These are phyloP conservation scores for Pangasius larnaudii DNA, from an alignment of 2,797 vertebrate genomes.

Conservation along the genomic window DNA sequence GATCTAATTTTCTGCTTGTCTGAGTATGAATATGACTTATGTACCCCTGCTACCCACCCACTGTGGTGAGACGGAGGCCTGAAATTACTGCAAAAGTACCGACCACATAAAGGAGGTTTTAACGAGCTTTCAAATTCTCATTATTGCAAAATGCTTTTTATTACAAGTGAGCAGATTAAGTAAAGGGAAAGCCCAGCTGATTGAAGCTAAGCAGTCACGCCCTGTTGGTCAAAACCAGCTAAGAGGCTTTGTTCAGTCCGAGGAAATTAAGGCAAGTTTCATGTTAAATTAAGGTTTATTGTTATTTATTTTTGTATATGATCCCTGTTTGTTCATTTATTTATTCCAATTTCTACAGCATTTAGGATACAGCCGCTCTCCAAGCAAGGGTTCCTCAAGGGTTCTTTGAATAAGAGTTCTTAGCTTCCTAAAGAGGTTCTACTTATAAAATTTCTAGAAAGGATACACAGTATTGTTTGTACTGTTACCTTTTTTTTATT, in stretches of 20 bases:
- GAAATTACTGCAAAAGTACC: conserved; percentile 54
- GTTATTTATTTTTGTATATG: neutral
- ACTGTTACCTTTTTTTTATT: neutral
- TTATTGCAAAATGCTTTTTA: conserved; percentile 55
- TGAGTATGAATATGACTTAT: conserved; percentile 78
- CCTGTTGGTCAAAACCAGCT: conserved; percentile 17
- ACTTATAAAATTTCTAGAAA: neutral
- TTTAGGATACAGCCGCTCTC: neutral
- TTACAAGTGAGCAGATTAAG: conserved; percentile 51
- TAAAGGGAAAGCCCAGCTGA: conserved; percentile 39
- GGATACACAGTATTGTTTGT: neutral
- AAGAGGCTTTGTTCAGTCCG: neutral
- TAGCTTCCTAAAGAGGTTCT: neutral
- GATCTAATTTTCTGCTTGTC: conserved; percentile 84
- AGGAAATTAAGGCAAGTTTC: conserved; percentile 15
- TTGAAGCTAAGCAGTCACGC: conserved; percentile 29
- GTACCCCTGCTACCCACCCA: conserved; percentile 68
- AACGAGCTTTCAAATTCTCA: conserved; percentile 53
- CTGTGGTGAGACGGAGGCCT: conserved; percentile 54
- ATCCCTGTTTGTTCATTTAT: neutral
- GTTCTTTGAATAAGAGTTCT: neutral
- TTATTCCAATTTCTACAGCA: neutral
- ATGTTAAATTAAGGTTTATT: conserved; percentile 6
- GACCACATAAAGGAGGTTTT: conserved; percentile 46
- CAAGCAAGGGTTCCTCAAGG: neutral